These are phyloP conservation scores for Holothuria leucospilota DNA, from an alignment of 53 echinoderm and acorn worm genomes.

Conservation along the genomic window DNA sequence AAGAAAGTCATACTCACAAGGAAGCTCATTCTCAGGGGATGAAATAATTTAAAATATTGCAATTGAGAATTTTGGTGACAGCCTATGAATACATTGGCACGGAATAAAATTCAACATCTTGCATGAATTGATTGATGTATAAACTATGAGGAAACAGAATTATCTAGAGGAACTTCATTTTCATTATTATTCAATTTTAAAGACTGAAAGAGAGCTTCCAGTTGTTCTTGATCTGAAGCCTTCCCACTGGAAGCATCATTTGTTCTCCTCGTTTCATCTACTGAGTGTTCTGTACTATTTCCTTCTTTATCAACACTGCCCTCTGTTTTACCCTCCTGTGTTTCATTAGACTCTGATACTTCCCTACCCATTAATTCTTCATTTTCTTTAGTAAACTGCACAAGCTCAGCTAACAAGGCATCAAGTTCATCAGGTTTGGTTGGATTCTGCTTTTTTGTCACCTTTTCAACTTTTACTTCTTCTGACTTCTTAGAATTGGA, in stretches of 20 bases:
- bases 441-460: background rate
- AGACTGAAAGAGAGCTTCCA: slow-evolving; percentile 37
- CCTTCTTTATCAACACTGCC: background rate
- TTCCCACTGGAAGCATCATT: background rate
- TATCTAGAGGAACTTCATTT: background rate
- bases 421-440: slow-evolving; percentile 16
- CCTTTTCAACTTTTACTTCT: background rate
- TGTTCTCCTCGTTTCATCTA: background rate
- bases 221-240: slow-evolving; percentile 10
- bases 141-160: too few species aligned
- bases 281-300: background rate
- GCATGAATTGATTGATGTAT: too few species aligned
- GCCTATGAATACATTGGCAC: slow-evolving; percentile 34
- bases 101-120: slow-evolving; percentile 15
- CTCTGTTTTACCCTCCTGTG: background rate
- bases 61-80: slow-evolving; percentile 31
- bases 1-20: too few species aligned
- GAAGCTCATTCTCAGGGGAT: too few species aligned
- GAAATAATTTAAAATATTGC: slow-evolving; percentile 19
- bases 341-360: background rate
- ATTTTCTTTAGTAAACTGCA: slow-evolving; percentile 25
- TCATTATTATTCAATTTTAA: slow-evolving; percentile 35
- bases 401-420: slow-evolving; percentile 39
- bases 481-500: background rate
- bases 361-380: slow-evolving; percentile 14